Percentiles rank a stretch among this genome's conserved stretches.
Conservation (phyloP, 2,888 invertebrate genomes). For the Tortrix viridana region DNA sequence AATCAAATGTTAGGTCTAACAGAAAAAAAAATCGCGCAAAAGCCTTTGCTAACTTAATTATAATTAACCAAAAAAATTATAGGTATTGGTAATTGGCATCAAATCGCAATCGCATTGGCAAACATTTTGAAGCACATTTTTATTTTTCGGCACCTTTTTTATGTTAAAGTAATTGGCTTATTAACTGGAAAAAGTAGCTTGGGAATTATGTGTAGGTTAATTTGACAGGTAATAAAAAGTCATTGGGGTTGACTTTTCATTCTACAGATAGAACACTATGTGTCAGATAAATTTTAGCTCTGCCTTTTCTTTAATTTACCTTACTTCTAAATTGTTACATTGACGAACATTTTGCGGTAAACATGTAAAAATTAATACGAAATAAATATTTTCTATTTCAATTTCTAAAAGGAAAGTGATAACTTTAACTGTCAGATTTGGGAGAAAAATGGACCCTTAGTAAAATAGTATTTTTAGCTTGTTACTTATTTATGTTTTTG, state of each 20-base stretch:
- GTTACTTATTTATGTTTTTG: neutral
- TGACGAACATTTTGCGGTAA: too few relatives aligned
- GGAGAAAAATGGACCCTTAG: too few relatives aligned
- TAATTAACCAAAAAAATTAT: neutral
- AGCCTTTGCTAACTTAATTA: neutral
- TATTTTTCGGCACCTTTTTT: constrained; percentile 3
- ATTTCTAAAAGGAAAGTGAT: too few relatives aligned
- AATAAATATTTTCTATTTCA: too few relatives aligned
- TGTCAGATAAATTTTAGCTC: too few relatives aligned
- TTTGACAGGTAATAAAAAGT: neutral
- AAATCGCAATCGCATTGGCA: constrained; percentile 23
- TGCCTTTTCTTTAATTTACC: too few relatives aligned
- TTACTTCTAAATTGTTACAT: too few relatives aligned
- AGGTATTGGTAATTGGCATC: neutral
- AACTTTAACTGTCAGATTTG: too few relatives aligned
- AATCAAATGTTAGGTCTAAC: constrained; percentile 5
- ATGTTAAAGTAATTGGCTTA: constrained; percentile 21
- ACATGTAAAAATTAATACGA: too few relatives aligned
- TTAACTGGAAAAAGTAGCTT: neutral
- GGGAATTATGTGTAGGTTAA: too few relatives aligned
- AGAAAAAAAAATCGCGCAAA: neutral
- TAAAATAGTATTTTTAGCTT: neutral
- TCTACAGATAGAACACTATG: too few relatives aligned
- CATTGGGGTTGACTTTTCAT: too few relatives aligned
- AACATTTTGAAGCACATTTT: constrained; percentile 1